Base-by-base conservation (phyloP, 2,113 vertebrate species). In the Copsychus sechellarum region DNA sequence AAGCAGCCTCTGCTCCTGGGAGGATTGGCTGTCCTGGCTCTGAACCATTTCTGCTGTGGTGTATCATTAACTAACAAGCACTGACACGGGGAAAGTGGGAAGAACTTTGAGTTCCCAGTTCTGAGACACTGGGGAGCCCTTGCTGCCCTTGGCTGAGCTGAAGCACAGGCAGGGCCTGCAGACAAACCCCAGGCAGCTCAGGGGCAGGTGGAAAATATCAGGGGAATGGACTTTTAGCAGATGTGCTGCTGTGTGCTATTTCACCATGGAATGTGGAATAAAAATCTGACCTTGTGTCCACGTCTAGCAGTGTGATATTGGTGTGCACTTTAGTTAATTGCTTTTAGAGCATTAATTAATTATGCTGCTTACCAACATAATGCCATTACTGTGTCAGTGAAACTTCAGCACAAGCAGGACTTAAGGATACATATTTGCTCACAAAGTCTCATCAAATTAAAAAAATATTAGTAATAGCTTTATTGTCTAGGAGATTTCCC, bases 401-500 rank as follows among this genome's bases (percentile, higher is more conserved):
- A 88, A 81, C 72, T 79, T 57, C 89, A 76, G 12, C 29, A 23
- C 21, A 43, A 26, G 62, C 54, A 33, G 74, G 69, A 38, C 33
- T 67, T 81, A 24, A 51, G 64, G 64, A 80, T 73, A 34, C 22
- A 1, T 19, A 43, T 81, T 62, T 84, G 69, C 80, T 92, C 40
- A 83, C 47, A 86, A 81, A 71, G n/a, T n/a, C 67, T 11, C 24
- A 25, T 24, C 79, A 74, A 83, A 92, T 93, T 47, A 93, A 93
- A 93, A 93, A 71, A 90, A 53, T 73, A 88, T 64, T 88, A 85
- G 20, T 76, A 67, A 84, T 76, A 8, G 21, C 24, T 70, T 93
- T 81, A 66, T 86, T 91, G 83, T 79, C 57, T 40, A 8, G 78
- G 67, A 95, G 76, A 61, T 95, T 92, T 94, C 86, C 67, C 80